phyloP scores from a whole-genome alignment of 2,888 invertebrate species.

The Torymus tubicola region DNA sequence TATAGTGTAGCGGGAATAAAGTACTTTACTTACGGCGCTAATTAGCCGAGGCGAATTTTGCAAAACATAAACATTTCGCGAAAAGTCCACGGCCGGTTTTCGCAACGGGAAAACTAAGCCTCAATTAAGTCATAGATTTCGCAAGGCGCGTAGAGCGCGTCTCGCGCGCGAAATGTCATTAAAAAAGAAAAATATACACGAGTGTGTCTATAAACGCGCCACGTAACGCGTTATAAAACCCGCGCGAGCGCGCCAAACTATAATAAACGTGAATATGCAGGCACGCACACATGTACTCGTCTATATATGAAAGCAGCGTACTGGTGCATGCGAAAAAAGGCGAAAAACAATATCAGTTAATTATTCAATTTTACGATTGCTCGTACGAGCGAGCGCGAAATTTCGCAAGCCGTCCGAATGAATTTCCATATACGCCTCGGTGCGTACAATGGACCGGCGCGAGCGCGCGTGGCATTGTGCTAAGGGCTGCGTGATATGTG shows the following conservation, averaged over 20 bases:
- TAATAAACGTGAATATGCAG: not conserved
- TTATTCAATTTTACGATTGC: constrained; percentile 31
- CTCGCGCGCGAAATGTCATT: constrained; percentile 26
- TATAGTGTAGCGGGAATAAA: not conserved
- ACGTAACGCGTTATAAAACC: not conserved
- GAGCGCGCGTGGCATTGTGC: constrained; percentile 21
- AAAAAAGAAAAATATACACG: constrained; percentile 10
- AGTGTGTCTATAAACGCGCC: no score
- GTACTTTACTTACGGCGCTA: constrained; percentile 2
- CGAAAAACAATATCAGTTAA: constrained; percentile 41
- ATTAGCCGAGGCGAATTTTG: constrained; percentile 20
- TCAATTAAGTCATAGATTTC: constrained; percentile 25
- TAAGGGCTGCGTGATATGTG: constrained; percentile 59
- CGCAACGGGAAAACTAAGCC: not conserved
- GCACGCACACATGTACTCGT: not conserved
- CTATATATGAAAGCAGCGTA: not conserved
- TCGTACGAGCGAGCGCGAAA: not conserved
- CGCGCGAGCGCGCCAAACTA: not conserved
- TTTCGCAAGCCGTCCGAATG: constrained; percentile 44
- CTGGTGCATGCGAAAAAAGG: not conserved
- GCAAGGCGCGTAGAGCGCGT: not conserved
- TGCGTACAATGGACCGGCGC: constrained; percentile 43
- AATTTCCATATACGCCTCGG: constrained; percentile 54
- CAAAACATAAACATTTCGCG: constrained; percentile 1
- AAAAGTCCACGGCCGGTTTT: not conserved